These are phyloP conservation scores for Boloria selene DNA, from an alignment of 2,888 invertebrate species.

Conservation along the genomic window DNA sequence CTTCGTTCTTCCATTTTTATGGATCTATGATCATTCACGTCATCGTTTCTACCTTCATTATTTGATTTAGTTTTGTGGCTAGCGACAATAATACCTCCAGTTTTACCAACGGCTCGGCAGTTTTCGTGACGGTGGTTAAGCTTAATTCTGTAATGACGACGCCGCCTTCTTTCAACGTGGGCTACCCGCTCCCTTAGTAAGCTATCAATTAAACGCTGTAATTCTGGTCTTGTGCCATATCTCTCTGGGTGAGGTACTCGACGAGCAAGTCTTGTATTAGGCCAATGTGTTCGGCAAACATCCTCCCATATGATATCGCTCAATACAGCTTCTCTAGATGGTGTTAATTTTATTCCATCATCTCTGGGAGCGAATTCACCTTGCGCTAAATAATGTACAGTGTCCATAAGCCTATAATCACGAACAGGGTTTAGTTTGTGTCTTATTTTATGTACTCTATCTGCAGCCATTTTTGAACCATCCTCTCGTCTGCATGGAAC, in stretches of 20 bases:
- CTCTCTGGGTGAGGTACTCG: conserved; percentile 62
- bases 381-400: conserved; percentile 76
- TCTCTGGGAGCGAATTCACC: conserved; percentile 78
- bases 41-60: conserved; percentile 51
- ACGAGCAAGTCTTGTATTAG: conserved; percentile 67
- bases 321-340: conserved; percentile 74
- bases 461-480: conserved; percentile 67
- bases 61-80: conserved; percentile 67
- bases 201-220: conserved; percentile 72
- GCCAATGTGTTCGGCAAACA: conserved; percentile 78
- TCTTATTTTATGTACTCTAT: conserved; percentile 72
- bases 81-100: conserved; percentile 76
- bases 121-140: conserved; percentile 72
- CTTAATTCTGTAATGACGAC: conserved; percentile 76
- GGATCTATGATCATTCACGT: conserved; percentile 56
- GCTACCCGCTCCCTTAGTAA: conserved; percentile 71
- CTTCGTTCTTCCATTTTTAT: conserved; percentile 52
- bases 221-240: conserved; percentile 62
- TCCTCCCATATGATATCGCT: conserved; percentile 79
- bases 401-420: conserved; percentile 76
- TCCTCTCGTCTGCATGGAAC: conserved; percentile 71
- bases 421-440: conserved; percentile 75
- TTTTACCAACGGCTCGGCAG: conserved; percentile 69
- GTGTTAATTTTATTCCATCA: conserved; percentile 75
- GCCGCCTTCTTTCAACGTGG: conserved; percentile 69